Percentiles rank a stretch among this genome's conserved stretches.
These are phyloP conservation scores for Merops nubicus DNA, from an alignment of 2,113 vertebrate species.

Conservation along the genomic window DNA sequence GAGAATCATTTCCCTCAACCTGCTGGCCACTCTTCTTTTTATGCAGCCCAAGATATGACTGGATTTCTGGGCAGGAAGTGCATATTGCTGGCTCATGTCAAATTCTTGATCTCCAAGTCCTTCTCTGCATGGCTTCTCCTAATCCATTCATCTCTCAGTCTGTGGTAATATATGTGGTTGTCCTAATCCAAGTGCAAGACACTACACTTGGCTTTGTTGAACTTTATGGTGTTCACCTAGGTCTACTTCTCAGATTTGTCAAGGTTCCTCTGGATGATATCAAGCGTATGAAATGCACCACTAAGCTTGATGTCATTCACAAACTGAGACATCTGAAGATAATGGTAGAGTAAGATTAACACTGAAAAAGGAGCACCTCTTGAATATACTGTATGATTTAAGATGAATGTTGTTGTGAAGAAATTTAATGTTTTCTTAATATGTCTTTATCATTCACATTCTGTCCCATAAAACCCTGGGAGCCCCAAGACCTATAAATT, in stretches of 20 bases:
- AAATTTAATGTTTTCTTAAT: background rate
- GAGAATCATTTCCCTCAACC: background rate
- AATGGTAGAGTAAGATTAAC: background rate
- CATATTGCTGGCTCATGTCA: background rate
- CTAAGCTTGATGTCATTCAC: background rate
- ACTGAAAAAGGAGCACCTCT: background rate
- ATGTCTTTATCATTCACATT: background rate
- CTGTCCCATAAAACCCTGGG: background rate
- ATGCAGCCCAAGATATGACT: background rate
- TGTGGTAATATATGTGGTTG: background rate
- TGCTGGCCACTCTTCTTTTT: background rate
- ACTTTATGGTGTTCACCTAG: background rate
- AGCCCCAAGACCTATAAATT: background rate
- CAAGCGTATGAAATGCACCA: fast-evolving
- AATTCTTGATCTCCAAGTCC: background rate
- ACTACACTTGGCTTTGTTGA: background rate
- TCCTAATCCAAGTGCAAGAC: background rate
- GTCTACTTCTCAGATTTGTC: background rate
- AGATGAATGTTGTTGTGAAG: background rate
- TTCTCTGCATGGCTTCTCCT: background rate
- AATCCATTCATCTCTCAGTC: background rate
- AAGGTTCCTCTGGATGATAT: background rate
- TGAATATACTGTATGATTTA: background rate
- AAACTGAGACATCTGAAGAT: background rate
- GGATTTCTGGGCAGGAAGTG: background rate